Conservation (phyloP, 2,113 vertebrate species). For the Rhea pennata region DNA sequence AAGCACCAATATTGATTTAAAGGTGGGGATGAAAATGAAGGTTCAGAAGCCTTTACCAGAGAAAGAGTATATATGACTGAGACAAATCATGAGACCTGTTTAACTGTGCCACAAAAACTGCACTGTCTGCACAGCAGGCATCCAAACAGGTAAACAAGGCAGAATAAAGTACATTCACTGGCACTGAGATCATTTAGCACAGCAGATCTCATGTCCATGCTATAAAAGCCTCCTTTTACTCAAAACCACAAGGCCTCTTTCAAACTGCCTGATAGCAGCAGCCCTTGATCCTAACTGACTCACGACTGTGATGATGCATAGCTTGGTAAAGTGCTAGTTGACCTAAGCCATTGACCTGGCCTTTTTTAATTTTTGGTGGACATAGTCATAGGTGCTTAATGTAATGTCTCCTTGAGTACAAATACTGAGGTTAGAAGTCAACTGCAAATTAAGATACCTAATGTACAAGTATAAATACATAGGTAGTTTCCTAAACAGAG, state of each 20-base stretch:
- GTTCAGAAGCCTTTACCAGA: not conserved
- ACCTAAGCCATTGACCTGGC: not conserved
- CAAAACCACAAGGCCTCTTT: not conserved
- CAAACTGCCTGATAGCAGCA: not conserved
- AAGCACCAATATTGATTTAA: not conserved
- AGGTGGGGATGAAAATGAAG: not conserved
- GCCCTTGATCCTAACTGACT: not conserved
- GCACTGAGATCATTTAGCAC: not conserved
- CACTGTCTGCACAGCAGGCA: not conserved
- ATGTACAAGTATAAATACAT: not conserved
- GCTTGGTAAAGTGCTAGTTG: not conserved
- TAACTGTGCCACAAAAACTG: not conserved
- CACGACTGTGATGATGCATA: not conserved
- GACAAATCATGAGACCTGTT: not conserved
- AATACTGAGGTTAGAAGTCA: not conserved
- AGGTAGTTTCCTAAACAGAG: not conserved
- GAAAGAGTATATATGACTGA: not conserved
- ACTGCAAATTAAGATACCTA: not conserved
- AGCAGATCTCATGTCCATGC: not conserved
- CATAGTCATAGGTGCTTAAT: not conserved
- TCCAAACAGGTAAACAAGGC: not conserved
- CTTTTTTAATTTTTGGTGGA: constrained; percentile 13
- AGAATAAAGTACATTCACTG: not conserved
- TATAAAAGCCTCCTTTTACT: not conserved
- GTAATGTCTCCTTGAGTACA: constrained; percentile 1